Base-by-base conservation (phyloP, 2,888 invertebrate species). In the Netelia melanura region DNA sequence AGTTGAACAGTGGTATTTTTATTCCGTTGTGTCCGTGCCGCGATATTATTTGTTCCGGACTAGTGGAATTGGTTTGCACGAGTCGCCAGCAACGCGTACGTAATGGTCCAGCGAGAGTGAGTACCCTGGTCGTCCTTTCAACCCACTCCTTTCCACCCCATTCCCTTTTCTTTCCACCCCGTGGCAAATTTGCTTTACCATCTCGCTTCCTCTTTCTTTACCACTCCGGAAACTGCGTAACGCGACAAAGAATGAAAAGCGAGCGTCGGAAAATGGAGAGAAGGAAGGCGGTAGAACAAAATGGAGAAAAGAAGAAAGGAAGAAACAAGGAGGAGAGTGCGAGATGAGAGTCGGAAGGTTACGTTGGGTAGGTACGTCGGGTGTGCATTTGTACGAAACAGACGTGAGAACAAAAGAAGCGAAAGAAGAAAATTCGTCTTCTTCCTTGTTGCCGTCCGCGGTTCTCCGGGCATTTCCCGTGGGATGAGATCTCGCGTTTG, bases 401-500 rank as follows among this genome's bases (percentile, higher is more conserved):
- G 71, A 70, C 71, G 71, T 62, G 44, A 62, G 56, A 52, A 77
- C 67, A 72, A 76, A 68, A 43, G 77, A 78, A 72, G 74, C 72
- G 61, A 54, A 68, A 48, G 54, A 83, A 74, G 78, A 78, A 83
- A 68, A 67, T 58, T 58, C 58, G 58, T 21, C 30, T 58, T 17
- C 21, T 58, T 58, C 21, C 74, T 74, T 75, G 17, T 79, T 75
- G 52, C 72, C 25, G 52, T 54, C 70, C 86, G 68, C 61, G 78
- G 83, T 83, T 76, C 65, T 78, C 83, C 77, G 21, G 78, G 85
- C 88, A 87, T 88, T 88, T 88, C 89, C 87, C 88, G 62, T 54
- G 86, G 86, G 86, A 89, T 79, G 67, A 79, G 68, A 68, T 83
- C 74, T 70, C 74, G 25, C 25, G 48, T 52, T 80, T 80, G 44